Evolutionary conservation across 2,113 vertebrate genomes (phyloP), one percentile per base, ranked within the genome.

Genomic region (Dasypus novemcinctus): DNA sequence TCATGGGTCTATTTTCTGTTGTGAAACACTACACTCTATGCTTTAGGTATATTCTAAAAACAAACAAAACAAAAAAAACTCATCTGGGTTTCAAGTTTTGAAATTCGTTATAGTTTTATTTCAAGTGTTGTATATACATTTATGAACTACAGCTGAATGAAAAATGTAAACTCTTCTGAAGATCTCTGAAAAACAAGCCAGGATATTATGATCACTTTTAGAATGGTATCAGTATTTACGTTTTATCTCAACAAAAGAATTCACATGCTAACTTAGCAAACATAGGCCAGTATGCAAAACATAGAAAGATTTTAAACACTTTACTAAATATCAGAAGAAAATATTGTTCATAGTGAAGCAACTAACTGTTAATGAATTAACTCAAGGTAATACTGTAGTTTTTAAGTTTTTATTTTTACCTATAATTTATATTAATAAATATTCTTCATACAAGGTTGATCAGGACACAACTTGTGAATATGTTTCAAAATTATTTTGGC

Each of bases 271-370:
- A 95, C 54, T 83, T 31, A 84, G 20, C 63, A 93, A 87, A 79
- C 59, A 72, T 0, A 91, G 29, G 61, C 33, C 27, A 69, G 14
- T 75, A 95, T 81, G 79, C 14, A 95, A 75, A 91, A 78, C 20
- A 82, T 3, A 93, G 38, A 80, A 95, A 69, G 86, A 25, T 59
- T 88, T 91, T 74, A 79, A 87, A 93, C 13, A 89, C 18, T n/a
- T 74, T 68, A 93, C 21, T 64, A 97, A 75, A 63, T 76, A 95
- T 69, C 59, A 93, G 15, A 63, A 90, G 93, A 95, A 88, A 38
- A 74, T 15, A 57, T 1, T 86, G 59, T 17, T 92, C 27, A 84
- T 29, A 93, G 27, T 68, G 25, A 91, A 57, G n/a, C 8, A 87
- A 13, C 38, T 69, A 87, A 13, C 38, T 69, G 20, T 46, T 68